Conservation (phyloP, 2,888 invertebrate genomes). For the Lasioglossum figueresi region DNA sequence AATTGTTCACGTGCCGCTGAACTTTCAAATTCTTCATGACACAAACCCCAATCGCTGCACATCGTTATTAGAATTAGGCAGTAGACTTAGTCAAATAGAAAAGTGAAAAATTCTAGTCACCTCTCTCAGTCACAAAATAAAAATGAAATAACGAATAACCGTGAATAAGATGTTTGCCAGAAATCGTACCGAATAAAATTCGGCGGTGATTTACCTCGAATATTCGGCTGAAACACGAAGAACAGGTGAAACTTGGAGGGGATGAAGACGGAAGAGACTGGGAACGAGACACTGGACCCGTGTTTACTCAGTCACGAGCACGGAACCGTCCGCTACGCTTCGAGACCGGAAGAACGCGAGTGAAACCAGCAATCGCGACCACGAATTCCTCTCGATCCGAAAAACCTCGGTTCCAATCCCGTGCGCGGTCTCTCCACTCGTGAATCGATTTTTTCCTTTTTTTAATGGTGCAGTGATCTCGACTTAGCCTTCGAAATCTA, state of each 20-base stretch:
- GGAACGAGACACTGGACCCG: conserved; percentile 47
- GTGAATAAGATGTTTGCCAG: background rate
- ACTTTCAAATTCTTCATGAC: background rate
- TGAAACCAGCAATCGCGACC: conserved; percentile 30
- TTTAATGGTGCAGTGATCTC: background rate
- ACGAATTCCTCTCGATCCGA: conserved; percentile 26
- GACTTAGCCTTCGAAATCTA: background rate
- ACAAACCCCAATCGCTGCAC: background rate
- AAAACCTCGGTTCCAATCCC: conserved; percentile 37
- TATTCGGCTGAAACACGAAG: background rate
- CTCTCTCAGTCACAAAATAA: background rate
- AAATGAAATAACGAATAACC: background rate
- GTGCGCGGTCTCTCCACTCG: background rate
- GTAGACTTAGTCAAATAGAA: background rate
- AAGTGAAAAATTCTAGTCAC: background rate
- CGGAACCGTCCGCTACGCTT: conserved; percentile 47
- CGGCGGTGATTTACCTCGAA: conserved; percentile 13
- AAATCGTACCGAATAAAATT: background rate
- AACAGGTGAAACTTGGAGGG: background rate
- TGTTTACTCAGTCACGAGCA: conserved; percentile 67
- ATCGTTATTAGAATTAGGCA: background rate
- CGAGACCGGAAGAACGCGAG: conserved; percentile 32
- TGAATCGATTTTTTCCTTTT: conserved; percentile 19
- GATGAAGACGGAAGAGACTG: conserved; percentile 26
- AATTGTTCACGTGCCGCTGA: background rate